A percentile compares a stretch with the other conserved stretches of the same genome.
These are phyloP conservation scores for Oligia strigilis DNA, from an alignment of 2,888 invertebrate species.

Conservation along the genomic window DNA sequence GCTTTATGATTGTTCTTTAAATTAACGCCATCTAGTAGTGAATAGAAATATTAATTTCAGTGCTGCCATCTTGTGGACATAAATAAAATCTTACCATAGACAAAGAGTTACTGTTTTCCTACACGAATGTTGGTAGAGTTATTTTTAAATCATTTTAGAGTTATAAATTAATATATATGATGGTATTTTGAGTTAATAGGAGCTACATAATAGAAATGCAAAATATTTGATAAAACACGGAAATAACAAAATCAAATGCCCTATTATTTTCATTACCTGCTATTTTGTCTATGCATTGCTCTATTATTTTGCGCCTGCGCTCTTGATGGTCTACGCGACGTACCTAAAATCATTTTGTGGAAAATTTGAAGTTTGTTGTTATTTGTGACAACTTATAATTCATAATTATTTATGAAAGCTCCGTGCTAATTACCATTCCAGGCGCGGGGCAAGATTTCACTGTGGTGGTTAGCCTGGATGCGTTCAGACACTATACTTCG, in stretches of 20 bases:
- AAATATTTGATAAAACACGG: neutral
- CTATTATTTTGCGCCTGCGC: conserved; percentile 91
- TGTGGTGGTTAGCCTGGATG: conserved; percentile 88
- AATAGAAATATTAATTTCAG: conserved; percentile 17
- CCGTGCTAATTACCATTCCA: conserved; percentile 88
- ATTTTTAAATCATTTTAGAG: neutral
- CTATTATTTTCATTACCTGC: conserved; percentile 66
- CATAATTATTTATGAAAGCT: conserved; percentile 90
- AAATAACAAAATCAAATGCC: conserved; percentile 31
- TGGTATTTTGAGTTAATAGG: neutral
- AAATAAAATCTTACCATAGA: conserved; percentile 36
- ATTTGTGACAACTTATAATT: conserved; percentile 89
- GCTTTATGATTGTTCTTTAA: neutral
- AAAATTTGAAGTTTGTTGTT: conserved; percentile 91
- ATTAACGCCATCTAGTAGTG: conserved; percentile 42
- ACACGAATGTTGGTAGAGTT: neutral
- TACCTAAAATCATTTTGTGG: conserved; percentile 89
- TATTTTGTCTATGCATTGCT: conserved; percentile 86
- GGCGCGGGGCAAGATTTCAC: conserved; percentile 87
- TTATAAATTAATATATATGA: neutral
- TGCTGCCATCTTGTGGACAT: conserved; percentile 46
- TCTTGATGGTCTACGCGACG: conserved; percentile 90
- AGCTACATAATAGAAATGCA: neutral
- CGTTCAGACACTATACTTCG: conserved; percentile 88
- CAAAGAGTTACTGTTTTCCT: conserved; percentile 45